Evolutionary conservation across 2,797 vertebrate genomes (phyloP), one percentile per base, ranked within the genome.

Genomic region (Lagodon rhomboides): DNA sequence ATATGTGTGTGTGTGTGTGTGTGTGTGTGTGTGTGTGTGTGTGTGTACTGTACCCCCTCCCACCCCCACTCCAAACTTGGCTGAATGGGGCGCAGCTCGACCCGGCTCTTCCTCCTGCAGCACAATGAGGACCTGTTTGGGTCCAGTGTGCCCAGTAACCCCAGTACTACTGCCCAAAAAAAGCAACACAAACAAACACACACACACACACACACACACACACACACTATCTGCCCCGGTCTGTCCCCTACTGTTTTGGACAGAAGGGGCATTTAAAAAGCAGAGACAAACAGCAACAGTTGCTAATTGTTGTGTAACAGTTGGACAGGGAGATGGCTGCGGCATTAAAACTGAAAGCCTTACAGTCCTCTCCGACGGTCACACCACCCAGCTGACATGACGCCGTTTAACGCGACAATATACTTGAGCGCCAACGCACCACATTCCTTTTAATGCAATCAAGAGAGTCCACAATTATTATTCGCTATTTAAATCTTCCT

Each of bases 121-220:
- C 79, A 93, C 90, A 93, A 92, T 86, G 86, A 91, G 70, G 91
- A 91, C 82, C 84, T 92, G 89, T 92, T 88, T 88, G 79, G 78
- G 71, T 83, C 73, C 74, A 90, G 85, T 80, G 71, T 51, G 73
- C 80, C 85, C 84, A 89, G 87, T 88, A 81, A 77, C 72, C 68
- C 86, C 46, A 30, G 77, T 78, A 75, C 43, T 69, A 72, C 55
- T 70, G 72, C 77, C 78, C 78, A 62, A 73, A 90, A 86, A 85
- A 83, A 82, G 53, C 44, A 73, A 64, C 77, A 85, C 76, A 88
- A 43, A 78, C 50, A 83, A 50, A 84, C 79, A 71, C 38, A 34
- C 44, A 22, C 66, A 69, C 41, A 54, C 38, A 63, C 62, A 65
- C 60, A 79, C 69, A 68, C 54, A 69, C 41, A 54, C 38, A 63